A percentile compares a stretch with the other conserved stretches of the same genome.
Conservation (phyloP, 2,888 invertebrate genomes). For the Autographa gamma region DNA sequence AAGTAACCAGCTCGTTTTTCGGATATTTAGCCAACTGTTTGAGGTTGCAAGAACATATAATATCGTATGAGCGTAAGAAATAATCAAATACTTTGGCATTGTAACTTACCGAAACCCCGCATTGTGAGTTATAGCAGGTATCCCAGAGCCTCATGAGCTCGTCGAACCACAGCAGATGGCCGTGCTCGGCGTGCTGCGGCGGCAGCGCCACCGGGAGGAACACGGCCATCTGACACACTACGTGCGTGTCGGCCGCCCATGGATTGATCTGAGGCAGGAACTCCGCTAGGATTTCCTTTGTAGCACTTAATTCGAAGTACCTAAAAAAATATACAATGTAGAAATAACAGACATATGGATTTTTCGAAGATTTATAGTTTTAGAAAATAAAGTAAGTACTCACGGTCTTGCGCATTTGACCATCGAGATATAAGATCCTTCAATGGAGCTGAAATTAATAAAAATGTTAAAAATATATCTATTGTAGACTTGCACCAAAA, state of each 20-base stretch:
- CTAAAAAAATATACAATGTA: constrained; percentile 69
- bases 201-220: constrained; percentile 94
- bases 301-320: constrained; percentile 92
- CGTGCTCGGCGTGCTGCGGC: constrained; percentile 89
- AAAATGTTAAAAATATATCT: constrained; percentile 29
- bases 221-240: constrained; percentile 90
- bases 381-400: constrained; percentile 65
- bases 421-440: constrained; percentile 79
- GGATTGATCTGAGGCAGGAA: constrained; percentile 94
- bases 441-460: constrained; percentile 77
- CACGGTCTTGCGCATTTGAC: constrained; percentile 85
- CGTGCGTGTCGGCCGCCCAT: constrained; percentile 88
- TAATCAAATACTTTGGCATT: not conserved
- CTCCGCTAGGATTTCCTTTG: constrained; percentile 95
- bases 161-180: constrained; percentile 94
- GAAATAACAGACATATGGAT: not conserved
- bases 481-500: constrained; percentile 14
- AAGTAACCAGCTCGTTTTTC: too few species aligned
- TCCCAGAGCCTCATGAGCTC: constrained; percentile 94
- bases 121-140: constrained; percentile 92
- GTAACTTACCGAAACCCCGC: constrained; percentile 88
- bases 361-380: not conserved
- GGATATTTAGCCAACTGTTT: too few species aligned
- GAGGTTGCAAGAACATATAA: too few species aligned
- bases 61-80: too few species aligned